Base-by-base conservation (phyloP, 2,888 invertebrate genomes). In the Ptychoptera albimana region DNA sequence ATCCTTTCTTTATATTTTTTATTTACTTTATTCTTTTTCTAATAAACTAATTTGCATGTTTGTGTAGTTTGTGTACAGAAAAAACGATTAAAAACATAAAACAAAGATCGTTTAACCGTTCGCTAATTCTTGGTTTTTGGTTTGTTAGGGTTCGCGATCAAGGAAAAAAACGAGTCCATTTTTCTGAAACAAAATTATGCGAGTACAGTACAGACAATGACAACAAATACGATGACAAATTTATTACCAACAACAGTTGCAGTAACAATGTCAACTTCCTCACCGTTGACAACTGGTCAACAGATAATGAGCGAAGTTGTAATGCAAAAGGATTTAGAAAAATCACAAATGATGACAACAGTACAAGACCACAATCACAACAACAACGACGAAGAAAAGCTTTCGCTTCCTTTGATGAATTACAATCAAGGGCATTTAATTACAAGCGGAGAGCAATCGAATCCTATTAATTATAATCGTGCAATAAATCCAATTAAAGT, bases 401-500 rank as follows among this genome's bases (percentile, higher is more conserved):
- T 40, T 14, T 52, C 56, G 51, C 16, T 54, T 55, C 31, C 56
- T 47, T 53, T 54, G 44, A 39, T 38, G 12, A 11, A 44, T 37
- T n/a, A 16, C 23, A 16, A 31, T 37, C 49, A 31, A 45, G 42
- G 13, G 30, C 39, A 23, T 31, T 37, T 12, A 37, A 38, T 41
- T 44, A 40, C 39, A 39, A 40, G 38, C 46, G 52, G 48, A 54
- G 53, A 48, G 53, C 53, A 31, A 31, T 31, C 14, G 15, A 40
- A 31, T 40, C 30, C 14, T 23, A 23, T 23, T 23, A 23, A 23
- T 23, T 23, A 23, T 23, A 23, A 23, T 23, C 23, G 23, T 5
- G 23, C 7, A 5, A 5, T 23, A 23, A 23, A 23, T 66, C 80
- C 80, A 44, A 77, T 82, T 54, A 82, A 81, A 71, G 77, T 82